Conservation (phyloP, 2,797 vertebrate genomes). For the Karalla daura region DNA sequence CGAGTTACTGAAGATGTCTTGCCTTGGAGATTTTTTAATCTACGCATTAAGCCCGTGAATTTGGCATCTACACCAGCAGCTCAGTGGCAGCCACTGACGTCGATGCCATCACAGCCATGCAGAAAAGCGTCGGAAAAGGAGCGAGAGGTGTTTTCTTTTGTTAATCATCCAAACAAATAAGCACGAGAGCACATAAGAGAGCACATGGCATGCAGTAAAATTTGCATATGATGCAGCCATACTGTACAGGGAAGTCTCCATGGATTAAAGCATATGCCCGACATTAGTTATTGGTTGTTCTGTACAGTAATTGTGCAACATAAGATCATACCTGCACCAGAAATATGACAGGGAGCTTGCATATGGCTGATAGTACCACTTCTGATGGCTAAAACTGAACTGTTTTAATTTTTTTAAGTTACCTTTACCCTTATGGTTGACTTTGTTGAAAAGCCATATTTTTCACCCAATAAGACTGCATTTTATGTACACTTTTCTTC, state of each 20-base stretch:
- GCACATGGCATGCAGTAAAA: neutral
- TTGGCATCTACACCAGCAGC: slow-evolving; percentile 48
- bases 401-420: neutral
- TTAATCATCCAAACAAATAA: slow-evolving; percentile 24
- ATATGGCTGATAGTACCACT: neutral
- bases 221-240: slow-evolving; percentile 21
- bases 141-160: slow-evolving; percentile 12
- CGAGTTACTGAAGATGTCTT: slow-evolving; percentile 53
- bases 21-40: slow-evolving; percentile 71
- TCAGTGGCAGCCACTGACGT: slow-evolving; percentile 32
- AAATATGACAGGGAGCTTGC: neutral
- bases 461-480: neutral
- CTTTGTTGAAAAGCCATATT: slow-evolving; percentile 7
- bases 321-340: neutral
- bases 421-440: neutral
- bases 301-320: slow-evolving; percentile 14
- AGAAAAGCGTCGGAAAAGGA: slow-evolving; percentile 8
- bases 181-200: neutral
- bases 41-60: slow-evolving; percentile 57
- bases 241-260: neutral
- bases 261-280: slow-evolving; percentile 24
- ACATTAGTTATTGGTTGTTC: slow-evolving; percentile 15
- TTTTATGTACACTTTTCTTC: slow-evolving; percentile 14
- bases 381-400: neutral
- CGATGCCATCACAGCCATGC: slow-evolving; percentile 10